Conservation (phyloP, 2,888 invertebrate genomes). For the Phengaris alcon region DNA sequence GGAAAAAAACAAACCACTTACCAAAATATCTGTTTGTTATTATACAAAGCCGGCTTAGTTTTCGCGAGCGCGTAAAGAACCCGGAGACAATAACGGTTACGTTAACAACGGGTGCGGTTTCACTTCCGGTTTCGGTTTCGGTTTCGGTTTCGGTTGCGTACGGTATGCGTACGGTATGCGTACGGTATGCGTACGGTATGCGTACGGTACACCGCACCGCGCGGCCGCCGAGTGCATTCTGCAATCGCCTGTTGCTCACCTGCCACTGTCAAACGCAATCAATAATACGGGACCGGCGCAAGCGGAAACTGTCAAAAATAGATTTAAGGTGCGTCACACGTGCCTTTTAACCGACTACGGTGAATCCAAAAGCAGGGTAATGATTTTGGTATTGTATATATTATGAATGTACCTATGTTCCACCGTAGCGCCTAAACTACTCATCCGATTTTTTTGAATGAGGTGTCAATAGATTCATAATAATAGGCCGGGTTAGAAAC, state of each 20-base stretch:
- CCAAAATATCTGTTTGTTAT: not conserved
- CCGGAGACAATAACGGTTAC: not conserved
- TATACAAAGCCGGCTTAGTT: not conserved
- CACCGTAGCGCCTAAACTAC: no score
- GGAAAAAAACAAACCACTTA: not conserved
- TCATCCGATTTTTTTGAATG: no score
- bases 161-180: not conserved
- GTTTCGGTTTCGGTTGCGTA: not conserved
- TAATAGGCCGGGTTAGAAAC: no score
- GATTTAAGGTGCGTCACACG: not conserved
- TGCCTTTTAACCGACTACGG: no score
- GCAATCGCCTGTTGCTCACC: slow-evolving; percentile 13
- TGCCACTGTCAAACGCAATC: slow-evolving; percentile 8
- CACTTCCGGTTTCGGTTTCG: not conserved
- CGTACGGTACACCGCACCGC: not conserved
- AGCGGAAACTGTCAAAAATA: not conserved
- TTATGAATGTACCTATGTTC: no score
- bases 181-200: no score
- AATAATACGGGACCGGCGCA: not conserved
- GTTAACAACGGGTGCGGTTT: not conserved
- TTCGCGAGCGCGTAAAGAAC: not conserved
- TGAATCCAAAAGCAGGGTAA: no score
- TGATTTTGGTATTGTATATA: no score
- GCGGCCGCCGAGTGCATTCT: not conserved
- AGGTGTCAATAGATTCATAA: no score